Base-by-base conservation (phyloP, 2,797 vertebrate genomes). In the Streptopelia turtur region DNA sequence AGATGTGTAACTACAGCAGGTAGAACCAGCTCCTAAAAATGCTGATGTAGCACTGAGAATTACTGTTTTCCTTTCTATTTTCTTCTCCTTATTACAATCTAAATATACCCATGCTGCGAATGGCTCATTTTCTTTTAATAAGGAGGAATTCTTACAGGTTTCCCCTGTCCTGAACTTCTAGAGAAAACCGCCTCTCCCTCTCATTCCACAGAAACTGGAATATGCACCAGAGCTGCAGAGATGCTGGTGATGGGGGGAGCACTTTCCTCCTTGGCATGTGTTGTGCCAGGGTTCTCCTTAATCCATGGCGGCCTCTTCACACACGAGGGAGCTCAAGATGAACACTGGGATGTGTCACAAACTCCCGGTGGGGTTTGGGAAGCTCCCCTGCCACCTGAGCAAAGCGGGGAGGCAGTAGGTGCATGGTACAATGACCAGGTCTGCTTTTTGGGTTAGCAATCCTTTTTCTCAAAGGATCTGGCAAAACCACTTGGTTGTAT, bases 251-350 rank as follows among this genome's bases (percentile, higher is more conserved):
- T 64, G 12, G 31, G 16, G 28, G n/a, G 27, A 11, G 13, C 41
- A 9, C 47, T 70, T 87, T 87, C 4, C 14, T 33, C 13, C 39
- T 55, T 64, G 75, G 17, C 16, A 3, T n/a, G 20, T 4, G 0
- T 43, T 65, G 41, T n/a, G 24, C 27, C 3, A 5, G 50, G 9
- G 10, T 52, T 76, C 56, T n/a, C 9, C 43, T 74, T 50, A 55
- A 63, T 47, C 75, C 0, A 0, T 28, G 17, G 11, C 1, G 9
- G 28, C 15, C 22, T 61, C 50, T 56, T 43, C 64, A 60, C 24
- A 17, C 1, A 4, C 0, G 0, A 24, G 59, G 35, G 13, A 68
- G 30, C 35, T 22, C 0, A 8, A 50, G 27, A 4, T 25, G n/a
- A 49, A 18, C 0, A 0, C 35, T 41, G n/a, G 57, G 30, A 37